Conservation (phyloP, 2,113 vertebrate genomes). For the Vimba vimba region DNA sequence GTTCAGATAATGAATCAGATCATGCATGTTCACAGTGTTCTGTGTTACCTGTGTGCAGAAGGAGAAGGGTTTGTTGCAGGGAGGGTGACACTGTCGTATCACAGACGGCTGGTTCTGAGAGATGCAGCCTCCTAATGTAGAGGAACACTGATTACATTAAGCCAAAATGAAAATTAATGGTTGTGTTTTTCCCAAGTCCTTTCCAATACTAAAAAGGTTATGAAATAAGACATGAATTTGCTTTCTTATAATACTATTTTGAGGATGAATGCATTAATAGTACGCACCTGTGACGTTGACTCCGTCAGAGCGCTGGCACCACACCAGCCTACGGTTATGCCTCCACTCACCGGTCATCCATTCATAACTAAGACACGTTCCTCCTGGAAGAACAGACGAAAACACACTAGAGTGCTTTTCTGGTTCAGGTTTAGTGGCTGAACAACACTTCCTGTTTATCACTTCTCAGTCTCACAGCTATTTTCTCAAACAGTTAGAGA, state of each 20-base stretch:
- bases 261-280: neutral
- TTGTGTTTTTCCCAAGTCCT: neutral
- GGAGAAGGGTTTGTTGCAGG: conserved; percentile 93
- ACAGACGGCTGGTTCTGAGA: conserved; percentile 80
- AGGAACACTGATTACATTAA: conserved; percentile 39
- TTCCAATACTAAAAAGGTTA: neutral
- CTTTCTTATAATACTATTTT: neutral
- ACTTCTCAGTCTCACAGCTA: neutral
- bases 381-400: conserved; percentile 74
- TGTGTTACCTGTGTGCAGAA: conserved; percentile 92
- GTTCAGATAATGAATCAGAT: neutral
- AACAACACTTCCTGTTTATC: conserved; percentile 20
- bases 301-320: conserved; percentile 96
- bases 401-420: neutral
- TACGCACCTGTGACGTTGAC: conserved; percentile 89
- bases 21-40: neutral
- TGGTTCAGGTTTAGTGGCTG: neutral
- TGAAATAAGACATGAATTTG: neutral
- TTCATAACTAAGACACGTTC: conserved; percentile 88
- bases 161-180: neutral
- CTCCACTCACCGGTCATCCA: conserved; percentile 91
- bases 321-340: conserved; percentile 87
- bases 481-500: conserved; percentile 1
- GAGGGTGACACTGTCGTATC: conserved; percentile 85
- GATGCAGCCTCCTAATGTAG: conserved; percentile 87